Conservation (phyloP, 2,888 invertebrate species). For the Lissocephala sabroskyi region DNA sequence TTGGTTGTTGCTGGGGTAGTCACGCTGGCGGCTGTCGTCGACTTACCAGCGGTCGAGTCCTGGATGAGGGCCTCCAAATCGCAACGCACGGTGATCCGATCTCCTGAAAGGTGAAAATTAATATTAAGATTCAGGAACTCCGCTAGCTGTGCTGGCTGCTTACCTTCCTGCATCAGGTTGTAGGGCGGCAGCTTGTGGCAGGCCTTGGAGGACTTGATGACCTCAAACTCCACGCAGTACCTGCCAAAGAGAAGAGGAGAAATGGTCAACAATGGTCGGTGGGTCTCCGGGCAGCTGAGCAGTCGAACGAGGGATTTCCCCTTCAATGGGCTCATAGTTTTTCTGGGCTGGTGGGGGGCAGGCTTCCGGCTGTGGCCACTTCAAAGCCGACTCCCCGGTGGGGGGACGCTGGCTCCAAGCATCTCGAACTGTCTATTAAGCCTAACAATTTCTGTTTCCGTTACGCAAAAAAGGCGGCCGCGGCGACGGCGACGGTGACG, state of each 20-base stretch:
- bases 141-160: too few relatives aligned
- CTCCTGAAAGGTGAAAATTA: constrained; percentile 74
- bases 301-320: too few relatives aligned
- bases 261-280: too few relatives aligned
- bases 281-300: too few relatives aligned
- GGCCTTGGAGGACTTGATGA: constrained; percentile 86
- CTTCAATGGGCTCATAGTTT: too few relatives aligned
- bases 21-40: constrained; percentile 37
- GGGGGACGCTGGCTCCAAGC: constrained; percentile 38
- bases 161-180: constrained; percentile 83
- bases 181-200: constrained; percentile 84
- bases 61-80: constrained; percentile 85
- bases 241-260: too few relatives aligned
- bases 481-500: not conserved
- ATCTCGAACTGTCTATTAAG: constrained; percentile 63
- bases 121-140: not conserved
- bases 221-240: constrained; percentile 89
- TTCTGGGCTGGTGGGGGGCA: too few relatives aligned
- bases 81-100: constrained; percentile 85
- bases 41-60: constrained; percentile 36
- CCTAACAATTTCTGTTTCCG: constrained; percentile 65
- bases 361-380: too few relatives aligned
- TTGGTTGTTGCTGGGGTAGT: constrained; percentile 28
- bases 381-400: constrained; percentile 39
- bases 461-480: constrained; percentile 23